These are phyloP conservation scores for Fratercula arctica DNA, from an alignment of 2,797 vertebrate genomes.

Conservation along the genomic window DNA sequence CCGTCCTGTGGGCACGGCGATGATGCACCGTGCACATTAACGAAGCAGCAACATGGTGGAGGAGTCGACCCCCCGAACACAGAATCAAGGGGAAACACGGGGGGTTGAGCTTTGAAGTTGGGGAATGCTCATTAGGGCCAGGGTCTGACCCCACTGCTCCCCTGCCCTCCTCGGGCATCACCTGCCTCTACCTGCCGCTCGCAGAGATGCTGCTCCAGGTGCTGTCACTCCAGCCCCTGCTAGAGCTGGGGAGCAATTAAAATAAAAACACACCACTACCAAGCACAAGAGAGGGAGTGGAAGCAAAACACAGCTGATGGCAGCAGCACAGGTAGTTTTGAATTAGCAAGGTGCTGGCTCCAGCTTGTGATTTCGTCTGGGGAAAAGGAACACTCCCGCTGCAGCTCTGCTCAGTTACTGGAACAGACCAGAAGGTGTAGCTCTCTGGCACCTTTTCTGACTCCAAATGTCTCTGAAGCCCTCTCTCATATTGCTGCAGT, in stretches of 20 bases:
- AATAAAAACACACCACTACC: no score
- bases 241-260: background rate
- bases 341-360: background rate
- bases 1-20: background rate
- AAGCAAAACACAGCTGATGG: background rate
- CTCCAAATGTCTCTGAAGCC: background rate
- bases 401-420: constrained; percentile 17
- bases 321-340: background rate
- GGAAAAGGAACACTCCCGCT: accelerated
- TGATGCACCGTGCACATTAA: accelerated
- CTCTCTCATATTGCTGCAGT: background rate
- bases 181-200: background rate
- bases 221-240: background rate
- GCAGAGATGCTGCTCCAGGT: background rate
- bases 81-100: accelerated
- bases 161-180: background rate
- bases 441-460: constrained; percentile 45
- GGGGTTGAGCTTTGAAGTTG: background rate
- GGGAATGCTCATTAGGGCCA: accelerated
- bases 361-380: background rate
- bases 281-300: background rate
- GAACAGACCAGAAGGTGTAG: constrained; percentile 49
- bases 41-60: accelerated
- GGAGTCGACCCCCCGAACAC: no score
- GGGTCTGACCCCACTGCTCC: background rate